Conservation (phyloP, 2,113 vertebrate genomes). For the Anoplopoma fimbria region DNA sequence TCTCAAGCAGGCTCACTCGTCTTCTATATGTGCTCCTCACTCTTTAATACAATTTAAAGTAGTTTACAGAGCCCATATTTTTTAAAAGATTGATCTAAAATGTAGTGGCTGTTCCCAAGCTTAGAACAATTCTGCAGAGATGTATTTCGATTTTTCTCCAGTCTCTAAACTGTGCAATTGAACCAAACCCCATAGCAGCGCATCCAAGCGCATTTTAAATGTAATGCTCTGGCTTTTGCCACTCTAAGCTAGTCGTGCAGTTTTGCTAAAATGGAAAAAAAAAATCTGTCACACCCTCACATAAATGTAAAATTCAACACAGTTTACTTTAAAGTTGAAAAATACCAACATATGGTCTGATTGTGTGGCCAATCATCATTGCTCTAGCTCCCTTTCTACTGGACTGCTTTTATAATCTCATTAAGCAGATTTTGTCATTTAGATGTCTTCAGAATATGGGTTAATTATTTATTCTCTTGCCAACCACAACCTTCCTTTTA, state of each 20-base stretch:
- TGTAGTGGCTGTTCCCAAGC: not conserved
- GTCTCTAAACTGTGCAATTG: no score
- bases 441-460: not conserved
- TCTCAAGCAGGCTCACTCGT: not conserved
- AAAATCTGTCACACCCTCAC: not conserved
- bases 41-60: not conserved
- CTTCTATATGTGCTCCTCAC: not conserved
- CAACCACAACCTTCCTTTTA: not conserved
- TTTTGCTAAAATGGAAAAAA: not conserved
- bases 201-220: no score
- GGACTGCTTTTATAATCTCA: not conserved
- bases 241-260: not conserved
- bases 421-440: not conserved
- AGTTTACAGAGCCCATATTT: not conserved
- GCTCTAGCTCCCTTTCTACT: not conserved
- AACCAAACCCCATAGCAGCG: no score
- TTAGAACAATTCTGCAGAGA: not conserved
- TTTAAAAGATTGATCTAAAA: not conserved
- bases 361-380: no score
- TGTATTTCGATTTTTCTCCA: not conserved
- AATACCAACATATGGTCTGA: not conserved
- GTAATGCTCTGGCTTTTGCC: not conserved
- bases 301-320: no score
- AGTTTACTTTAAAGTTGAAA: not conserved
- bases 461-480: conserved; percentile 8